Evolutionary conservation across 1,140 invertebrate species (phyloP), one percentile per base, ranked within the genome.

Genomic region (Ectropis grisescens): DNA sequence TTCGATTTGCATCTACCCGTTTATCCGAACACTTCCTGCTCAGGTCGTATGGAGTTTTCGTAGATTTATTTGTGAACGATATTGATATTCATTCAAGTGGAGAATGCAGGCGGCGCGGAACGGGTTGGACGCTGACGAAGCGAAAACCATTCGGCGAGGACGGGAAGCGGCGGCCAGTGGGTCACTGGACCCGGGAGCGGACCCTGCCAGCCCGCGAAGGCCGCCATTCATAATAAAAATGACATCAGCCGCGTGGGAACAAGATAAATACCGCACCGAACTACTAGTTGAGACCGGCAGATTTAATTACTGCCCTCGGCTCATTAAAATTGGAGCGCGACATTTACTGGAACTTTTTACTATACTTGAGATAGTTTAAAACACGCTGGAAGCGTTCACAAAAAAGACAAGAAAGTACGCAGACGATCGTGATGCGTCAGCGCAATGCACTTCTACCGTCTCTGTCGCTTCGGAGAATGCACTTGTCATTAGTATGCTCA

Each of bases 191-290:
- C 39, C 53, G 15, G 36, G 28, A 48, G 35, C 48, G n/a, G n/a
- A 19, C 38, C 30, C 34, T 36, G 30, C 40, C 45, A 47, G 51
- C 54, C 58, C 60, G 47, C 41, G 51, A 72, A 69, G 60, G 59
- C 55, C 59, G 47, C 52, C 53, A 58, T 62, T 62, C 52, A 70
- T 65, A 68, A 75, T 67, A 64, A 67, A 79, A 70, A 67, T 64
- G 66, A 72, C 72, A 71, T 75, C 64, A 75, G 66, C 61, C 55
- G 67, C 72, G 70, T 79, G 74, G 66, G 70, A 79, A 75, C 68
- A 40, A 30, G 47, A 19, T 57, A 66, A 78, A 71, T 66, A 60
- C 58, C 59, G 62, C 65, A 49, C 61, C 33, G 48, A 48, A 41
- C 49, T 64, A 67, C 66, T 58, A 58, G 65, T 61, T n/a, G 52